Percentiles rank a stretch among this genome's conserved stretches.
Conservation (phyloP, 2,888 invertebrate genomes). For the Metallyticus violacea region DNA sequence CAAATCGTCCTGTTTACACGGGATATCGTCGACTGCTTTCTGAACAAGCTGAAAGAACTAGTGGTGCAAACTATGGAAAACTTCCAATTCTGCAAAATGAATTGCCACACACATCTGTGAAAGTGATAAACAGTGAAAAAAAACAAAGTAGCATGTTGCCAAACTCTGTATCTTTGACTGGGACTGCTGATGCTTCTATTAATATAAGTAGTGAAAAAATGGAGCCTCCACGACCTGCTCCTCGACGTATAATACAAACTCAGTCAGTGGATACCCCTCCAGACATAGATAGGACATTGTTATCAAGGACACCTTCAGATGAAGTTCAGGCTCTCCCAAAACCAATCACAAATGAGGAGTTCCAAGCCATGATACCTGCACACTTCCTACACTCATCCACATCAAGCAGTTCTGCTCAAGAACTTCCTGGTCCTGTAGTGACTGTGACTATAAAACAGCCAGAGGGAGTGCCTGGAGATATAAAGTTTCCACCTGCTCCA, state of each 20-base stretch:
- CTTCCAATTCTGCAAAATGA: constrained; percentile 31
- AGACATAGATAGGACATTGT: constrained; percentile 17
- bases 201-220: constrained; percentile 11
- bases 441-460: constrained; percentile 84
- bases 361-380: constrained; percentile 92
- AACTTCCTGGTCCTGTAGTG: constrained; percentile 53
- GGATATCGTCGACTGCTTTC: constrained; percentile 58
- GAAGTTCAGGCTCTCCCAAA: constrained; percentile 51
- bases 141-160: neutral
- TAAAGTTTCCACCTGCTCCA: constrained; percentile 78
- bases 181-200: neutral
- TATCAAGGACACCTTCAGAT: neutral
- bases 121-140: constrained; percentile 7
- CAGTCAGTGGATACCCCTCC: constrained; percentile 34
- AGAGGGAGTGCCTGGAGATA: constrained; percentile 58
- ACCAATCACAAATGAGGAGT: constrained; percentile 90
- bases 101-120: neutral
- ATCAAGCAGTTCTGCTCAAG: constrained; percentile 43
- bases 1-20: constrained; percentile 62
- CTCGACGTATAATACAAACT: constrained; percentile 23
- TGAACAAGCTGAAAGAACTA: constrained; percentile 35
- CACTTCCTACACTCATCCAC: constrained; percentile 66
- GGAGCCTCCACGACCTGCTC: constrained; percentile 33
- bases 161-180: neutral
- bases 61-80: constrained; percentile 34